Evolutionary conservation across 2,888 invertebrate genomes (phyloP), one percentile per base, ranked within the genome.

Genomic region (Napeogenes inachia): DNA sequence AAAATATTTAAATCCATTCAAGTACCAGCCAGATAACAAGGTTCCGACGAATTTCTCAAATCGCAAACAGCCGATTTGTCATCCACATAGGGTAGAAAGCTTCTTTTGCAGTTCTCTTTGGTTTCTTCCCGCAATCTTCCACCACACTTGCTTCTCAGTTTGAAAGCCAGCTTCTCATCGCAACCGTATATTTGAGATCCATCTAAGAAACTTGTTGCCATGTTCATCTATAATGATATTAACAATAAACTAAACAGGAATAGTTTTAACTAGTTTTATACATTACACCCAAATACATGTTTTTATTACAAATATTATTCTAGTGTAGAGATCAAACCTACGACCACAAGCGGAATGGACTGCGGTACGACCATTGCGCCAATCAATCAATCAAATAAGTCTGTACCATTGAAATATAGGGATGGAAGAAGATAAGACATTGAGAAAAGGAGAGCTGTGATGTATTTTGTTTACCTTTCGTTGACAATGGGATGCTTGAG

Each of bases 141-240:
- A 0, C 89, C 87, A 13, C 69, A 72, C 65, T 81, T 84, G 47
- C 79, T 79, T 10, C 92, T 81, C 2, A 92, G 75, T 45, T 83
- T 82, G 2, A 75, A 73, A 0, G 88, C 82, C 4, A 81, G 56
- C 13, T 77, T 79, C 46, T 82, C 74, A n/a, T 89, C 85, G 0
- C 85, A 82, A 0, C 92, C 91, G 71, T 92, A 93, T 55, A 92
- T 76, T 1, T 81, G 76, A 0, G 92, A 92, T 0, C 89, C 91
- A 65, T 93, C 92, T 3, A 92, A 69, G 71, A 82, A 93, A 69
- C 91, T 89, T 10, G 92, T 93, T 1, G 94, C 92, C 73, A 93
- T 93, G 77, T 94, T 94, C 92, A 94, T 93, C 93, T 95, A 79
- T 5, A 57, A 45, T 45, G 10, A 21, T 21, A 21, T 21, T 21